phyloP scores from a whole-genome alignment of 2,797 vertebrate genomes.

The Otolemur crassicaudatus region DNA sequence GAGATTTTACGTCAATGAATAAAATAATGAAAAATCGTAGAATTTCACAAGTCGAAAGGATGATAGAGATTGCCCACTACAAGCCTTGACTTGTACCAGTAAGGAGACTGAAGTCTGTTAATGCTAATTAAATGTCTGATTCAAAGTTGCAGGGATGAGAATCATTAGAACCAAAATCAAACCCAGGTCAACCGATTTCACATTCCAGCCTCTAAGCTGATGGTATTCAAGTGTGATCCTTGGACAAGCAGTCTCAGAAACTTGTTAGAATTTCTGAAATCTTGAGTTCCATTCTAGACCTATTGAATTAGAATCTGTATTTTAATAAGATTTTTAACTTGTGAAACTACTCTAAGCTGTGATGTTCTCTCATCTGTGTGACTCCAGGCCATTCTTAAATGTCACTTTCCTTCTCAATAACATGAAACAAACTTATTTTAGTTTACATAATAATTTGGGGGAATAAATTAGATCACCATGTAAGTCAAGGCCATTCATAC shows the following conservation, averaged over 20 bases:
- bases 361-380: background rate
- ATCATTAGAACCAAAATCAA: background rate
- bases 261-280: background rate
- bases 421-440: conserved; percentile 29
- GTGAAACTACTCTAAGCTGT: background rate
- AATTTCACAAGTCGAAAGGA: background rate
- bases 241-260: background rate
- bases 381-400: background rate
- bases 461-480: conserved; percentile 18
- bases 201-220: background rate
- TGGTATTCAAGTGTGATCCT: background rate
- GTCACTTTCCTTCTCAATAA: conserved; percentile 15
- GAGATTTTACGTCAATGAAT: background rate
- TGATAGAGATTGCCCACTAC: background rate
- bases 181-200: background rate
- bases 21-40: background rate
- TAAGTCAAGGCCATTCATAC: conserved; percentile 55
- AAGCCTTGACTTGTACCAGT: background rate
- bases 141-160: background rate
- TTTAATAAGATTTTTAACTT: background rate
- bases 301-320: background rate
- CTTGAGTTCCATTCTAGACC: background rate
- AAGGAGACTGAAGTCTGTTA: background rate
- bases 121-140: background rate
- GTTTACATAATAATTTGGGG: conserved; percentile 2